phyloP scores from a whole-genome alignment of 2,113 vertebrate genomes.

The Patagioenas fasciata region DNA sequence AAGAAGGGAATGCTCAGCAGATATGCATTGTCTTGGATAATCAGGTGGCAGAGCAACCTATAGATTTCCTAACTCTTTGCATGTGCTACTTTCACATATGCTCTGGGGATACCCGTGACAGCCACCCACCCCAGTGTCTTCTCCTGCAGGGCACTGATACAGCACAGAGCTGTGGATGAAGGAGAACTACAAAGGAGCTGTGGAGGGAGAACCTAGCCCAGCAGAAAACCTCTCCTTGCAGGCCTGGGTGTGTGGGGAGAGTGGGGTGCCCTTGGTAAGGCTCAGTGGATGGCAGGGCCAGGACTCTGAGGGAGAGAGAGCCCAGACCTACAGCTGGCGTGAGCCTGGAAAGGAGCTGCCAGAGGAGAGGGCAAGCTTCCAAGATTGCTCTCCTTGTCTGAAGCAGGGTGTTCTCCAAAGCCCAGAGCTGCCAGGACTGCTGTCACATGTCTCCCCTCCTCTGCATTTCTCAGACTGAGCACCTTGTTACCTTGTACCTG shows the following conservation, averaged over 20 bases:
- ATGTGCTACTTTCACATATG: not conserved
- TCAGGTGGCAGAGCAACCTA: not conserved
- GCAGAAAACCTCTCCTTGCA: not conserved
- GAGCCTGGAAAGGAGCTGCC: not conserved
- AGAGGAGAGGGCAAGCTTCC: not conserved
- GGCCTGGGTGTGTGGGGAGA: fast-evolving
- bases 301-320: not conserved
- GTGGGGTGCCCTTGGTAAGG: fast-evolving
- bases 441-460: fast-evolving
- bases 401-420: not conserved
- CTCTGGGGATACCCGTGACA: not conserved
- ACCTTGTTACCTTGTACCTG: not conserved
- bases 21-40: not conserved
- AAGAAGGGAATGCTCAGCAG: not conserved
- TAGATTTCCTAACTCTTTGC: not conserved
- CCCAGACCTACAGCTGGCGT: not conserved
- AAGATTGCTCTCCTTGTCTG: not conserved
- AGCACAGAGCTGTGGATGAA: not conserved
- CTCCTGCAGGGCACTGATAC: not conserved
- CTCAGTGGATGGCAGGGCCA: fast-evolving
- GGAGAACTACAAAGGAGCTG: not conserved
- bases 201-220: not conserved
- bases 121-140: not conserved
- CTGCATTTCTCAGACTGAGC: fast-evolving
- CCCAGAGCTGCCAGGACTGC: not conserved